Evolutionary conservation across 2,797 vertebrate species (phyloP).

Genomic region (Columba guinea): DNA sequence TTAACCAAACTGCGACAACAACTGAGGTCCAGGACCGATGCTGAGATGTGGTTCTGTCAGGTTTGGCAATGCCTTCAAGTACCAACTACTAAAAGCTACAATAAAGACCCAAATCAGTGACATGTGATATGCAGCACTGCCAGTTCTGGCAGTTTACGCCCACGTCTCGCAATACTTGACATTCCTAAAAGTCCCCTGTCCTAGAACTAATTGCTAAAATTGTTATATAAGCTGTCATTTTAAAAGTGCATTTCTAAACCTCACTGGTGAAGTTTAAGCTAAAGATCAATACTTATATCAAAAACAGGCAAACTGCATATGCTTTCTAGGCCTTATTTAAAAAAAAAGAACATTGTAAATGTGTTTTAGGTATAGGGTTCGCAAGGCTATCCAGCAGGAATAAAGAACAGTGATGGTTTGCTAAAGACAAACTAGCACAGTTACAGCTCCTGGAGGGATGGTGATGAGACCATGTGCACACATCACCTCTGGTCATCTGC

Average conservation of each 20-base stretch:
- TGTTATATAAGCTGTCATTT: neutral
- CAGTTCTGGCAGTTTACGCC: neutral
- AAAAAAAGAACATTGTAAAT: fast-evolving
- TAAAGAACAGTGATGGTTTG: neutral
- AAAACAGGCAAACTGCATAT: neutral
- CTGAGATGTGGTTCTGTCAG: neutral
- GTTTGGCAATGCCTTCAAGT: neutral
- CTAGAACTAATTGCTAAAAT: neutral
- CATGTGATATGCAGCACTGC: neutral
- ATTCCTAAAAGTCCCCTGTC: neutral
- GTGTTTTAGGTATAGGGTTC: neutral
- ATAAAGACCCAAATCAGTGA: neutral
- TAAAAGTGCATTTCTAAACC: neutral
- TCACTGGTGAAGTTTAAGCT: neutral
- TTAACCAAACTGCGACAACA: neutral
- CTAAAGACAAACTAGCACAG: neutral
- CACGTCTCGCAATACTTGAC: neutral
- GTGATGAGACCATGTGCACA: too few species aligned
- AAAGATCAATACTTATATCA: neutral
- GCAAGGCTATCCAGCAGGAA: neutral
- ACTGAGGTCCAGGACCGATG: neutral
- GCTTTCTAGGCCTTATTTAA: neutral
- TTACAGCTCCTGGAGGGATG: neutral
- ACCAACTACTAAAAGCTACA: neutral
- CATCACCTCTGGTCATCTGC: fast-evolving